phyloP scores from a whole-genome alignment of 2,113 vertebrate genomes.

The Coreoperca whiteheadi region DNA sequence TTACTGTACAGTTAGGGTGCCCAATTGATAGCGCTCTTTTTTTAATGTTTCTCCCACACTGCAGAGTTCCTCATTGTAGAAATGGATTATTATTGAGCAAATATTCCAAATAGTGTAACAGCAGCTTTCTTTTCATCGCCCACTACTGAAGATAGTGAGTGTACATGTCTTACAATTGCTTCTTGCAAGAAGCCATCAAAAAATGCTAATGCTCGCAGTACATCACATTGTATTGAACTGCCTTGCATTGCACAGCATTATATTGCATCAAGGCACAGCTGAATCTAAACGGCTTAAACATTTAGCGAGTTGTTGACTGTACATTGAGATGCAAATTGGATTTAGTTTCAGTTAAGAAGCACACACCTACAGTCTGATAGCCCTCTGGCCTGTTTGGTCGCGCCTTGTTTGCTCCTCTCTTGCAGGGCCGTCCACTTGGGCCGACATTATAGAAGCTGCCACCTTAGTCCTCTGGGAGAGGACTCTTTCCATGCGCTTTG shows the following conservation, averaged over 20 bases:
- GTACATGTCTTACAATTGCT: background rate
- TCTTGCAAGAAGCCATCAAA: background rate
- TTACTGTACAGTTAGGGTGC: background rate
- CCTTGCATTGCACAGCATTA: background rate
- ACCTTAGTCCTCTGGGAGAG: too few species aligned
- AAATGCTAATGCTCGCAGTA: background rate
- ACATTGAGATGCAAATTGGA: background rate
- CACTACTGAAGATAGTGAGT: background rate
- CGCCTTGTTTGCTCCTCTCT: too few species aligned
- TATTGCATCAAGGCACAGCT: background rate
- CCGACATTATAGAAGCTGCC: too few species aligned
- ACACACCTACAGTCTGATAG: background rate
- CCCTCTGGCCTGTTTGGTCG: too few species aligned
- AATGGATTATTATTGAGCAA: background rate
- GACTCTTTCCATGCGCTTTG: too few species aligned
- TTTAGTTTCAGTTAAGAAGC: background rate
- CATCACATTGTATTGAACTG: background rate
- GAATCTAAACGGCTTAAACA: conserved; percentile 4
- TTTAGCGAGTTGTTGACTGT: background rate
- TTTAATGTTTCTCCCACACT: too few species aligned
- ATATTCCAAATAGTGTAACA: background rate
- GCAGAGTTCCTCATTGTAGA: background rate
- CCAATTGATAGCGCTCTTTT: background rate
- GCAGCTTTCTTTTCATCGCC: background rate
- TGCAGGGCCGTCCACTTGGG: too few species aligned